Evolutionary conservation across 2,797 vertebrate species (phyloP).

Genomic region (Siniperca undulata): DNA sequence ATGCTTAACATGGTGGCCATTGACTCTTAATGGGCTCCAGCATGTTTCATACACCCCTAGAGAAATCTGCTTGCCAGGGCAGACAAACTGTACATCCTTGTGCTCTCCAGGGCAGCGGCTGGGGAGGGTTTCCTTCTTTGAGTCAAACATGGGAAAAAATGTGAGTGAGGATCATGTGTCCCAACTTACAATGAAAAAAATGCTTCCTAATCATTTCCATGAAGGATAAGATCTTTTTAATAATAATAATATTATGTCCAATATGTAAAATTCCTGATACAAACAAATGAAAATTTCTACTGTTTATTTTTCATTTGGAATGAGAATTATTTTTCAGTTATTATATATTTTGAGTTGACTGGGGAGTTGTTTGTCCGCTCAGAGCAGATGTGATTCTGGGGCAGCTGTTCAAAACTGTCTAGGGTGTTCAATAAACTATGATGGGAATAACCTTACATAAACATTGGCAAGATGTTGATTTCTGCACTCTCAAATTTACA

Average conservation of each 20-base stretch:
- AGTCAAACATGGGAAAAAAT: conserved; percentile 2
- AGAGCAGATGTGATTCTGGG: conserved; percentile 57
- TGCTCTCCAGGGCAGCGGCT: conserved; percentile 28
- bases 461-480: conserved; percentile 43
- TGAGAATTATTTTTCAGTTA: not conserved
- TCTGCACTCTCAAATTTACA: conserved; percentile 30
- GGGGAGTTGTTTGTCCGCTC: conserved; percentile 54
- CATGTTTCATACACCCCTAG: conserved; percentile 68
- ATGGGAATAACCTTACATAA: conserved; percentile 56
- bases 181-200: not conserved
- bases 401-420: conserved; percentile 66
- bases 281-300: not conserved
- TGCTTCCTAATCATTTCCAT: not conserved
- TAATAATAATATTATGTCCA: not conserved
- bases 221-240: not conserved
- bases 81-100: conserved; percentile 56
- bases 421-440: conserved; percentile 52
- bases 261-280: not conserved
- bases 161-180: conserved; percentile 5
- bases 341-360: conserved; percentile 19
- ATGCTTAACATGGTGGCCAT: conserved; percentile 69
- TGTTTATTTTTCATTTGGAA: not conserved
- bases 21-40: conserved; percentile 75
- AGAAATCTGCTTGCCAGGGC: conserved; percentile 66
- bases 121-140: not conserved